Evolutionary conservation across 2,888 invertebrate species (phyloP).

Genomic region (Ophonus ardosiacus): DNA sequence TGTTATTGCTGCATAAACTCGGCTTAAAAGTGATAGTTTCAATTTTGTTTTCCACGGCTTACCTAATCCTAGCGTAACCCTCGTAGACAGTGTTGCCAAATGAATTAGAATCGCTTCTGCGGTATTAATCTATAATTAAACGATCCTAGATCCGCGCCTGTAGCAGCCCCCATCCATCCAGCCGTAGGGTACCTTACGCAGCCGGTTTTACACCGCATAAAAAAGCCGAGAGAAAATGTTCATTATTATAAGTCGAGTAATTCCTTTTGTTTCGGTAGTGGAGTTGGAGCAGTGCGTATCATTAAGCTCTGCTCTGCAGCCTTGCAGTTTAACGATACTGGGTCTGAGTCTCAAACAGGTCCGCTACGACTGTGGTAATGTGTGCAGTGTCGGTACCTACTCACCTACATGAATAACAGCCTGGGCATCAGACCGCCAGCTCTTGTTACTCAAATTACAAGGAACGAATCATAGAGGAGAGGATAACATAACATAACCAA

Average conservation of each 20-base stretch:
- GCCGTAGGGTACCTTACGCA: constrained; percentile 55
- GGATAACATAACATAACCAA: no score
- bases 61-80: no score
- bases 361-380: constrained; percentile 35
- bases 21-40: no score
- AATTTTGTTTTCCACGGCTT: no score
- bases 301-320: constrained; percentile 40
- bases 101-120: neutral
- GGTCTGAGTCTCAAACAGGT: constrained; percentile 46
- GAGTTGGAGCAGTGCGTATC: constrained; percentile 38
- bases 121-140: neutral
- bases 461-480: constrained; percentile 16
- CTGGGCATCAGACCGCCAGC: neutral
- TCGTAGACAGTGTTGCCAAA: no score
- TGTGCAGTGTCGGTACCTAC: constrained; percentile 55
- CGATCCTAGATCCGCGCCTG: neutral
- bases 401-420: constrained; percentile 56
- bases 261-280: constrained; percentile 46
- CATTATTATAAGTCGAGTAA: constrained; percentile 55
- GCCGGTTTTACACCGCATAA: constrained; percentile 57
- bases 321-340: constrained; percentile 59
- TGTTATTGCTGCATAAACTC: no score
- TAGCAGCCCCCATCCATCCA: constrained; percentile 34
- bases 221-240: constrained; percentile 50
- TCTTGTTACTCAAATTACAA: constrained; percentile 53